Conservation (phyloP, 2,888 invertebrate genomes). For the Aleiodes leptofemur region DNA sequence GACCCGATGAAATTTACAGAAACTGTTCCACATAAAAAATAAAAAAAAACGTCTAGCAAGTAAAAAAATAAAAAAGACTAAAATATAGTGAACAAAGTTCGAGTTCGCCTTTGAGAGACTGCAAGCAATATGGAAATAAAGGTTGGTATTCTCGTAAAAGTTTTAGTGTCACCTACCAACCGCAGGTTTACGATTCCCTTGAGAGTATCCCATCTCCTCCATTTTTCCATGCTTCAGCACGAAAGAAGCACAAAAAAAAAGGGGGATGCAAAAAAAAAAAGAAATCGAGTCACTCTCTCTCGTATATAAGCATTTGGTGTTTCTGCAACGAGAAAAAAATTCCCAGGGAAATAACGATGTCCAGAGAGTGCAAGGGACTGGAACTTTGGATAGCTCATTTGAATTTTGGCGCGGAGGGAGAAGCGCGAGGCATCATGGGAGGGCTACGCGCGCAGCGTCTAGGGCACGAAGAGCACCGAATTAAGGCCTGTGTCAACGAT, state of each 20-base stretch:
- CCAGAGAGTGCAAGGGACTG: no score
- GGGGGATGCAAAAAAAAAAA: not conserved
- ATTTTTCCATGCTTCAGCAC: conserved; percentile 42
- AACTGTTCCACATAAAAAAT: conserved; percentile 42
- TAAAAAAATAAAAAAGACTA: not conserved
- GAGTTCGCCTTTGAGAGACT: conserved; percentile 54
- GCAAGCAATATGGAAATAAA: conserved; percentile 70
- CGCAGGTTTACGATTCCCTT: conserved; percentile 62
- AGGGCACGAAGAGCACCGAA: no score
- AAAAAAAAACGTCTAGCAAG: conserved; percentile 2
- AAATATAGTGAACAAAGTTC: conserved; percentile 41
- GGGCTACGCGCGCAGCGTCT: no score
- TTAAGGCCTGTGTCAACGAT: no score
- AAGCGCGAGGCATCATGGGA: no score
- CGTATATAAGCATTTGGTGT: conserved; percentile 49
- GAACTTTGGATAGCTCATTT: no score
- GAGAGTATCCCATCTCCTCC: conserved; percentile 54
- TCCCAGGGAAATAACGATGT: conserved; percentile 15
- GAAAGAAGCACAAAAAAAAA: not conserved
- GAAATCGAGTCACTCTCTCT: not conserved
- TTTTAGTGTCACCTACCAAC: conserved; percentile 69
- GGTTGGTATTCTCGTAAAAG: conserved; percentile 68
- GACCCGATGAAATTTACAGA: conserved; percentile 50
- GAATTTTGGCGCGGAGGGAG: no score
- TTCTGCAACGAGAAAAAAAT: conserved; percentile 30